Evolutionary conservation across 2,113 vertebrate species (phyloP), one percentile per base, ranked within the genome.

Genomic region (Sciurus niger): DNA sequence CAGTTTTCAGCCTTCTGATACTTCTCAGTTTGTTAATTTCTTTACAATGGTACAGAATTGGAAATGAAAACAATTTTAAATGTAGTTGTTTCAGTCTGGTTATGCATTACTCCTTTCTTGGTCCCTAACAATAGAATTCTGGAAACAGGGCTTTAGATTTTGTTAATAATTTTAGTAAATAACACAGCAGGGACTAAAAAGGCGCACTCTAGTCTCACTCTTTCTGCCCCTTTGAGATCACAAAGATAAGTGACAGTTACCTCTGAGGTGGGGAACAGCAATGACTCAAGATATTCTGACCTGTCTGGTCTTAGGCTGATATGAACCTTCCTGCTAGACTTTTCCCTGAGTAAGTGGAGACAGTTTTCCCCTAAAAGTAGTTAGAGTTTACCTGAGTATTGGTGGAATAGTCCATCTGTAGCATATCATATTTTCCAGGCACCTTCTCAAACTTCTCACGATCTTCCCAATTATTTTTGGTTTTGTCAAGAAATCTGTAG

Each of bases 401-500:
- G 82, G 60, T 53, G 13, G 95, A 28, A 97, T 99, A 99, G 96
- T 99, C 99, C 99, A 99, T 98, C 43, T 99, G 99, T 25, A 99
- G 96, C 97, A 99, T 98, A 96, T 99, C 99, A 13, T 99, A 99
- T 97, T 99, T 99, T 63, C 99, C 99, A 25, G 98, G 79, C 3
- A 99, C 98, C 95, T 99, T 99, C 97, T 99, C 97, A 97, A 99
- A 99, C 82, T 25, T 85, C 1, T 70, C 96, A 70, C 99, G 98
- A 22, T 98, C n/a, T 2, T 98, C 98, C 99, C 99, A 99, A 68
- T 98, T 98, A 20, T 99, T 99, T 97, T 99, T 99, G 0, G 99
- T 99, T 98, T 99, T 99, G 87, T 99, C 99, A 40, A 99, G 85
- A 96, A 99, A 99, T 97, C 99, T 99, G 97, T 48, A 94, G 89